phyloP scores from a whole-genome alignment of 1,140 invertebrate genomes.

The Radopholus similis region DNA sequence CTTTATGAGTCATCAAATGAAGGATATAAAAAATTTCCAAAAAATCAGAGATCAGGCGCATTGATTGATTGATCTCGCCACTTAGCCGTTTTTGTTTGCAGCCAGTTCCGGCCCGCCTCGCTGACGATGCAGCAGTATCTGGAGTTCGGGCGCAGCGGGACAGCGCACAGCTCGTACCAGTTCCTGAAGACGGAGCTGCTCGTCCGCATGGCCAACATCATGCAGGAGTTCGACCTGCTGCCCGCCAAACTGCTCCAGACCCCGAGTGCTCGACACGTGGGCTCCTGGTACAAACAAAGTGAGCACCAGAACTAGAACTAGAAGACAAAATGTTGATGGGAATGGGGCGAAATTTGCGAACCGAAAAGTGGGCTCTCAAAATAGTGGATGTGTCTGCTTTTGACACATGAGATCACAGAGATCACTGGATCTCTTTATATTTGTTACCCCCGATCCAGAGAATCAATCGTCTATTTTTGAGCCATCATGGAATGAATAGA shows the following conservation, averaged over 20 bases:
- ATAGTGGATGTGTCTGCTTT: too few species aligned
- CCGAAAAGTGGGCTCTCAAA: too few species aligned
- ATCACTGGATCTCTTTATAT: too few species aligned
- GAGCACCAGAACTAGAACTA: too few species aligned
- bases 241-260: conserved; percentile 50
- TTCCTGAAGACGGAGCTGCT: conserved; percentile 56
- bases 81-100: conserved; percentile 55
- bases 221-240: conserved; percentile 55
- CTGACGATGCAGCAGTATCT: conserved; percentile 62
- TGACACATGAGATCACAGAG: too few species aligned
- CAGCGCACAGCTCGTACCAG: conserved; percentile 47
- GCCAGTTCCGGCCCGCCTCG: conserved; percentile 61
- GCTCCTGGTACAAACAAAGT: conserved; percentile 54
- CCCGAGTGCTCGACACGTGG: conserved; percentile 47
- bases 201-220: conserved; percentile 56
- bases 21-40: not conserved
- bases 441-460: too few species aligned
- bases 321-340: too few species aligned
- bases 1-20: not conserved
- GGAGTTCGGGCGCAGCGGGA: conserved; percentile 61
- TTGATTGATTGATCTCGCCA: too few species aligned
- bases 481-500: too few species aligned
- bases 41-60: too few species aligned
- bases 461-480: too few species aligned
- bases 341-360: too few species aligned